Base-by-base conservation (phyloP, 2,797 vertebrate genomes). In the Percopsis omiscomaycus region DNA sequence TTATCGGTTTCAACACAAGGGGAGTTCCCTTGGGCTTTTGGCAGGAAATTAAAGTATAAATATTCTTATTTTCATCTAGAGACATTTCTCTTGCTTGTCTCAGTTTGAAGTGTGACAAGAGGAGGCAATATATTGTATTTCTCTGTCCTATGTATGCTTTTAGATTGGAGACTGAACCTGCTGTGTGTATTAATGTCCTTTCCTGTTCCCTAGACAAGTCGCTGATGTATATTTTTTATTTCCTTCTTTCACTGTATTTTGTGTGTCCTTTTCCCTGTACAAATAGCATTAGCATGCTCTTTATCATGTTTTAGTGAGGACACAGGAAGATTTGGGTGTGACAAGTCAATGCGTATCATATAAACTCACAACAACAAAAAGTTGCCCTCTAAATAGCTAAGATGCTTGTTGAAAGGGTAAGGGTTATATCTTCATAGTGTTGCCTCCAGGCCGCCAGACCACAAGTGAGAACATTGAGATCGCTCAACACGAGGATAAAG, bases 401-500 rank as follows among this genome's bases (percentile, higher is more conserved):
- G 61, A 68, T 60, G 52, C 44, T 28, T 13, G 30, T 61, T 66
- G 50, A 59, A 55, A 58, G 6, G 4, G 4, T 32, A 59, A 70
- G 61, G 55, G 70, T 69, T 73, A 61, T 52, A 29, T 51, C 53
- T 71, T 73, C 59, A 62, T 54, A 73, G 57, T 12, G 13, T 22
- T 27, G 61, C 64, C 65, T 66, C 53, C 48, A 27, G 59, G 55
- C 45, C 50, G 6, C 32, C 54, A 60, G 46, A 74, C 68, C 59
- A 59, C 22, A 71, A 67, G 64, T 45, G 49, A 63, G 62, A 64
- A 44, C 55, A 50, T 69, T 53, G 32, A 71, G 60, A 66, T 58
- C 61, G 58, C 46, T 72, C 58, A 50, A 16, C 50, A 27, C 5
- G 48, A 45, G 10, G 49, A 14, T 10, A 22, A 29, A 30, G 51